Percentiles rank a stretch among this genome's conserved stretches.
These are phyloP conservation scores for Ancistrus triradiatus DNA, from an alignment of 2,113 vertebrate species.

Conservation along the genomic window DNA sequence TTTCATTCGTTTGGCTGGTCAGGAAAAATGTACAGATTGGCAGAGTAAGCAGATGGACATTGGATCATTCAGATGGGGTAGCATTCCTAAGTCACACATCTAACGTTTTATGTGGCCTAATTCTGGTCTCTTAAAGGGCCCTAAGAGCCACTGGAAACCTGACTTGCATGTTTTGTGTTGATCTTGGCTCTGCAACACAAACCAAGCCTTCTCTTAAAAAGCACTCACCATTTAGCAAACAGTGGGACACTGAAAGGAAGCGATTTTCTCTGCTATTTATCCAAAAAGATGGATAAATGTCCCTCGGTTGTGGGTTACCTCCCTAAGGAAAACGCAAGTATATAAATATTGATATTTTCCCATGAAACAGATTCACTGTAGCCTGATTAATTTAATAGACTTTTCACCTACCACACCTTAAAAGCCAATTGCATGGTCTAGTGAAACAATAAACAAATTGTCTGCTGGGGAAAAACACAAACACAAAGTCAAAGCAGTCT, in stretches of 20 bases:
- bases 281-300: conserved; percentile 43
- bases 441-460: too few species aligned
- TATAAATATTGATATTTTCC: conserved; percentile 32
- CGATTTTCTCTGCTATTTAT: conserved; percentile 49
- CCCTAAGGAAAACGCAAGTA: conserved; percentile 25
- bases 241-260: conserved; percentile 30
- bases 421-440: background rate
- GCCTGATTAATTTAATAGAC: background rate
- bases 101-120: conserved; percentile 15
- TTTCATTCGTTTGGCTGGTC: conserved; percentile 25
- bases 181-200: conserved; percentile 45
- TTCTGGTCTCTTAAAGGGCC: conserved; percentile 12
- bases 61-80: conserved; percentile 32
- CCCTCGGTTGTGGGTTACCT: conserved; percentile 24
- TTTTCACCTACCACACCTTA: conserved; percentile 12
- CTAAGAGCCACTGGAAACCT: conserved; percentile 8
- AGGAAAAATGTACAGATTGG: too few species aligned
- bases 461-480: too few species aligned
- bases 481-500: conserved; percentile 21
- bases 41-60: too few species aligned
- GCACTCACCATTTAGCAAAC: conserved; percentile 13
- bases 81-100: conserved; percentile 2
- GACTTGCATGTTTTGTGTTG: conserved; percentile 41
- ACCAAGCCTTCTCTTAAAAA: conserved; percentile 35
- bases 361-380: conserved; percentile 21